phyloP scores from a whole-genome alignment of 2,113 vertebrate species.

The Zosterops lateralis region DNA sequence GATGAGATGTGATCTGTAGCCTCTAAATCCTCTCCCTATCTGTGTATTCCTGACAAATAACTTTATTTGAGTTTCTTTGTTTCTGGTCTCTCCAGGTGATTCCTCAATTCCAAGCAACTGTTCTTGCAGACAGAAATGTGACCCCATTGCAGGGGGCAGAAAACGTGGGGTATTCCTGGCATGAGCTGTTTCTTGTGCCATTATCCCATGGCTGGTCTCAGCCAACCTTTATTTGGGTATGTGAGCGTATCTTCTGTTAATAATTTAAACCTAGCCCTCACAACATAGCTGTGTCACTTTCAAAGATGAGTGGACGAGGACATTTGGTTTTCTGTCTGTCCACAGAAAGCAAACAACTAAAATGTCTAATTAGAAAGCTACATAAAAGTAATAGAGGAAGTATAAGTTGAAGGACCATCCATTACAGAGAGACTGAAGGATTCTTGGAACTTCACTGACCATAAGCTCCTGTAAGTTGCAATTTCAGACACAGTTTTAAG shows the following conservation, averaged over 20 bases:
- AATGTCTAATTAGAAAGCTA: constrained; percentile 64
- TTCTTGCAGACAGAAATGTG: neutral
- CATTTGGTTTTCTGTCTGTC: constrained; percentile 39
- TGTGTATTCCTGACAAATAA: neutral
- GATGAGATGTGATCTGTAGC: neutral
- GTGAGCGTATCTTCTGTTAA: constrained; percentile 38
- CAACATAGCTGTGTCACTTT: constrained; percentile 1
- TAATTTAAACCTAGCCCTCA: constrained; percentile 29
- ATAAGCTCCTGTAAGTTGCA: constrained; percentile 65
- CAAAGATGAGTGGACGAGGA: neutral
- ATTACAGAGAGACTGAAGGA: constrained; percentile 58
- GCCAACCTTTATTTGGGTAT: neutral
- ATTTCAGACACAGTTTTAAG: constrained; percentile 70
- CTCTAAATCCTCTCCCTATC: neutral
- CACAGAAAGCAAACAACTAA: constrained; percentile 53
- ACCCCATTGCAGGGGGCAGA: neutral
- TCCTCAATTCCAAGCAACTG: neutral
- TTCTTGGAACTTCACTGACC: constrained; percentile 59
- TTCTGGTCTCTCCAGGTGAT: neutral
- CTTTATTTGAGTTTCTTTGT: neutral
- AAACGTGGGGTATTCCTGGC: neutral
- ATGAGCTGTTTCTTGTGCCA: neutral
- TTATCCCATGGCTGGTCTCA: neutral
- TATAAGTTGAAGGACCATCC: constrained; percentile 52
- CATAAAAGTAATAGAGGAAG: constrained; percentile 60